Evolutionary conservation across 2,888 invertebrate genomes (phyloP), one percentile per base, ranked within the genome.

Genomic region (Drosophila kanekoi): DNA sequence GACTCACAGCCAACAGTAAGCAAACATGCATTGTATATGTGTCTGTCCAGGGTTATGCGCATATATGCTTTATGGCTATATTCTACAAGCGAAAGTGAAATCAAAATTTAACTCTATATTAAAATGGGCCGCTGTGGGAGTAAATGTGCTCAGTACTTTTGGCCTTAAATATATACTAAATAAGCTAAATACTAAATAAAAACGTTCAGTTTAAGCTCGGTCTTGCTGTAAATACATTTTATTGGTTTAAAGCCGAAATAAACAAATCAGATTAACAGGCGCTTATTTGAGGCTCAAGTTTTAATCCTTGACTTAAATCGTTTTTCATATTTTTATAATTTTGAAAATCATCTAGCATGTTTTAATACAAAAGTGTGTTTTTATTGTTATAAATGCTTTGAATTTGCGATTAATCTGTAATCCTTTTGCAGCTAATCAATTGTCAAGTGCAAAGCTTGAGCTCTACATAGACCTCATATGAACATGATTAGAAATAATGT

Each of bases 11-110:
- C 35, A 47, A 48, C 49, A 45, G 40, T 45, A 41, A 33, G 33
- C 33, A 54, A 43, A 33, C 20, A 49, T 2, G 32, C 32, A 43
- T 35, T 11, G 37, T n/a, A 16, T 5, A 16, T n/a, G 20, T 13
- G 16, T 32, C 13, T 38, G 40, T 38, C n/a, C 56, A 56, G 33
- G 10, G n/a, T 18, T 35, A 10, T 11, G 18, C 20, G 5, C 28
- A 40, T 48, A 28, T 61, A 43, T 43, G 48, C 13, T 62, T 62
- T 57, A 71, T 69, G 44, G 20, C 52, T 73, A 14, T 28, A 61
- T 67, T 57, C 38, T 45, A 35, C 14, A 2, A n/a, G 8, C 11
- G 16, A 38, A 35, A 53, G 23, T 10, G 56, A 40, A 54, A 54
- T 69, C 52, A 37, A 47, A 52, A 52, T 52, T 43, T 20, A 10